Evolutionary conservation across 2,888 invertebrate species (phyloP), one percentile per base, ranked within the genome.

Genomic region (Melanostoma mellinum): DNA sequence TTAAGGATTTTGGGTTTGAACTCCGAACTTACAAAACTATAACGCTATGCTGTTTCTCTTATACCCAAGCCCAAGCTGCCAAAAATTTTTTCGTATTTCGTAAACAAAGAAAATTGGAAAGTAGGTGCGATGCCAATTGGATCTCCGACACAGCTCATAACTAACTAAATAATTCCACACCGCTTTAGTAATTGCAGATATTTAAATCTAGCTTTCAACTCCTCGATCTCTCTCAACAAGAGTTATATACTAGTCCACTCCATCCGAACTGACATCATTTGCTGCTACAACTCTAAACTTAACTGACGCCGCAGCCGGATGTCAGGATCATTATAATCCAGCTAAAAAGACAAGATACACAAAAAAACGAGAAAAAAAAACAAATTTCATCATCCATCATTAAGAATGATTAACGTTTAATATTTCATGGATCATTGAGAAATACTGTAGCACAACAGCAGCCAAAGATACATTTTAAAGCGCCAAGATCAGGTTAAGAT

Each of bases 381-480:
- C 69, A 36, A 74, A 84, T 84, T 84, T 84, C 84, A 84, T 84
- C 84, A 84, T 84, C 84, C 84, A 84, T 84, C 84, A 84, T 79
- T 84, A 75, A 79, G 84, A 84, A 79, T 84, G 84, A 84, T 84
- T 84, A 84, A 84, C 84, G 84, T 84, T 84, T 71, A 84, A 84
- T 79, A 84, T 79, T 74, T 67, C 84, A 84, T 84, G 84, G 79
- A 84, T 79, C 74, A 78, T 53, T 48, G 69, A 74, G 63, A 63
- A 63, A 58, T 78, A 63, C 52, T 56, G 58, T 58, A 56, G 60
- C 81, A 40, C 71, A 71, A 35, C 73, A 52, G 3, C 71, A 65
- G 35, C 61, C 0, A 8, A 6, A 60, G 44, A 46, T 50, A 46
- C 44, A 32, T 63, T 68, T 55, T 50, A 52, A 55, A 84, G 74